Percentiles rank a stretch among this genome's conserved stretches.
phyloP scores from a whole-genome alignment of 2,797 vertebrate genomes.

The Lerista edwardsae region DNA sequence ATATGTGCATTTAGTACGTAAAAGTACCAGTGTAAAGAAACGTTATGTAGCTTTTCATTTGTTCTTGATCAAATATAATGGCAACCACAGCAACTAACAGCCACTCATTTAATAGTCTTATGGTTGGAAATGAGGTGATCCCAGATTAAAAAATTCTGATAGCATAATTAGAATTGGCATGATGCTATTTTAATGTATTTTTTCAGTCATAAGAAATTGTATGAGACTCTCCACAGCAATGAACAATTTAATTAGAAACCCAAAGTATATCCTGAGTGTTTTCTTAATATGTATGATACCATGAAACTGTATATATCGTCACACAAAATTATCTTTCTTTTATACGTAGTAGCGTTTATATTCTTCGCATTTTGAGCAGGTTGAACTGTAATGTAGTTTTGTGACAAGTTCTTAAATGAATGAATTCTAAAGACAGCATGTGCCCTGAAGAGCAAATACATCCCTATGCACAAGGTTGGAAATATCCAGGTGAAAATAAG shows the following conservation, averaged over 20 bases:
- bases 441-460: not conserved
- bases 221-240: conserved; percentile 15
- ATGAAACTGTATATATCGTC: conserved; percentile 13
- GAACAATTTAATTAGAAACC: conserved; percentile 34
- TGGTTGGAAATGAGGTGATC: not conserved
- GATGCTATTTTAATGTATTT: not conserved
- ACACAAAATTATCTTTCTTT: not conserved
- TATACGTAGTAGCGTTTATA: not conserved
- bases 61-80: not conserved
- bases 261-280: not conserved
- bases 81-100: not conserved
- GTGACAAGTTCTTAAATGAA: conserved; percentile 25
- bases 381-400: conserved; percentile 14
- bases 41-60: not conserved
- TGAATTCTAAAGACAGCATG: conserved; percentile 4
- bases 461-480: not conserved
- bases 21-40: not conserved
- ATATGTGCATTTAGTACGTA: not conserved
- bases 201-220: conserved; percentile 24
- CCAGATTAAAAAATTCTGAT: not conserved
- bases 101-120: conserved; percentile 3
- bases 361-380: not conserved
- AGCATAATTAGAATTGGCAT: conserved; percentile 21
- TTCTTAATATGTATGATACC: not conserved
- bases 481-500: conserved; percentile 24